Evolutionary conservation across 2,888 invertebrate species (phyloP).

Genomic region (Amblyjoppa fuscipennis): DNA sequence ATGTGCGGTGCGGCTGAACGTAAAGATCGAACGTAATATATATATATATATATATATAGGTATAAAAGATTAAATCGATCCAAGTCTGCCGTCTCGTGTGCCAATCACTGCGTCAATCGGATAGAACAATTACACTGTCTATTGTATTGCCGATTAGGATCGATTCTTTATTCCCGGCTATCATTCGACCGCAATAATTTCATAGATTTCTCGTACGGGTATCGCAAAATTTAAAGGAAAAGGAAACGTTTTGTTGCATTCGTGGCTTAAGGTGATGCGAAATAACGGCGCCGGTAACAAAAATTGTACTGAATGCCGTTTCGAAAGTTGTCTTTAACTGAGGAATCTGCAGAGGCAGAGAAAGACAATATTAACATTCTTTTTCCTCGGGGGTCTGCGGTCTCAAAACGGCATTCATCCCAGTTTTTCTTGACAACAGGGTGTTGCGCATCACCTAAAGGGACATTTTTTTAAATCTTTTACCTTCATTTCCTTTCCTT

Average conservation of each 20-base stretch:
- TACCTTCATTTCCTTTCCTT: background rate
- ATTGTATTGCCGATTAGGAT: background rate
- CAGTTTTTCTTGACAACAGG: too few species aligned
- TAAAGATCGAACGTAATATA: background rate
- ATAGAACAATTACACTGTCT: background rate
- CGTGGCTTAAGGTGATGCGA: background rate
- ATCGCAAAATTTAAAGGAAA: background rate
- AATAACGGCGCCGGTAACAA: too few species aligned
- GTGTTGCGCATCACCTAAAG: too few species aligned
- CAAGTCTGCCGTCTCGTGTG: background rate
- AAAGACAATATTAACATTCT: too few species aligned
- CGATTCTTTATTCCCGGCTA: background rate
- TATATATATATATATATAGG: too few species aligned
- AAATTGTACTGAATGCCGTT: too few species aligned
- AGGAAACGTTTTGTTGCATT: background rate
- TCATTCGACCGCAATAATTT: background rate
- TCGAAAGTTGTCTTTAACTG: too few species aligned
- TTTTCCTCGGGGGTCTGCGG: too few species aligned
- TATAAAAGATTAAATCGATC: slow-evolving; percentile 1
- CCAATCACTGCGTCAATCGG: background rate
- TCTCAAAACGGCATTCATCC: too few species aligned
- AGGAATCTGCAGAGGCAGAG: too few species aligned
- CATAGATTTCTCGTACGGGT: background rate
- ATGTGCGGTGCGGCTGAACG: background rate
- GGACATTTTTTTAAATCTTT: background rate